These are phyloP conservation scores for Gymnopithys bicolor DNA, from an alignment of 2,797 vertebrate genomes.

Conservation along the genomic window DNA sequence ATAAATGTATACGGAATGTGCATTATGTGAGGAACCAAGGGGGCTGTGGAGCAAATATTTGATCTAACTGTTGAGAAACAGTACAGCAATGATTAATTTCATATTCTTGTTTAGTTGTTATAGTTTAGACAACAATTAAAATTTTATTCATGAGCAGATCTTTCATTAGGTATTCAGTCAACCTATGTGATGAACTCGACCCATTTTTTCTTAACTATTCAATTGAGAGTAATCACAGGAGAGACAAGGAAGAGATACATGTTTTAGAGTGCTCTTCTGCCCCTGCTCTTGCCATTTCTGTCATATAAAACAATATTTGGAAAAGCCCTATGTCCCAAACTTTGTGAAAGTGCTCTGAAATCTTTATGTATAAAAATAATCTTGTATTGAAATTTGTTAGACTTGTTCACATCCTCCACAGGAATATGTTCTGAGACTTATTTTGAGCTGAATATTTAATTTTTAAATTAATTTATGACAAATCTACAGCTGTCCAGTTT, in stretches of 20 bases:
- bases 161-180: constrained; percentile 6
- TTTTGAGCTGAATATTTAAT: not conserved
- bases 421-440: not conserved
- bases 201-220: not conserved
- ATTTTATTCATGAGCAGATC: not conserved
- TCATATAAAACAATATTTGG: not conserved
- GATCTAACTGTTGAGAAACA: not conserved
- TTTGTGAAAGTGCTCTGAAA: not conserved
- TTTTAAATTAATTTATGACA: not conserved
- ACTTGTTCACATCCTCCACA: not conserved
- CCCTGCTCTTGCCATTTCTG: not conserved
- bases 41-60: not conserved
- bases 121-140: not conserved
- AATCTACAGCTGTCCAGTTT: not conserved
- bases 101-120: not conserved
- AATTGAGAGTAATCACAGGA: not conserved
- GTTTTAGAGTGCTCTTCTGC: not conserved
- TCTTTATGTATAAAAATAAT: not conserved
- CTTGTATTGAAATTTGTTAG: not conserved
- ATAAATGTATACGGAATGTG: not conserved
- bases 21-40: not conserved
- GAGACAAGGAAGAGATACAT: not conserved
- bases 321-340: not conserved
- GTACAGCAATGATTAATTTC: not conserved
- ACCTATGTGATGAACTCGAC: not conserved